Evolutionary conservation across 2,888 invertebrate species (phyloP), one percentile per base, ranked within the genome.

Genomic region (Luffia ferchaultella): DNA sequence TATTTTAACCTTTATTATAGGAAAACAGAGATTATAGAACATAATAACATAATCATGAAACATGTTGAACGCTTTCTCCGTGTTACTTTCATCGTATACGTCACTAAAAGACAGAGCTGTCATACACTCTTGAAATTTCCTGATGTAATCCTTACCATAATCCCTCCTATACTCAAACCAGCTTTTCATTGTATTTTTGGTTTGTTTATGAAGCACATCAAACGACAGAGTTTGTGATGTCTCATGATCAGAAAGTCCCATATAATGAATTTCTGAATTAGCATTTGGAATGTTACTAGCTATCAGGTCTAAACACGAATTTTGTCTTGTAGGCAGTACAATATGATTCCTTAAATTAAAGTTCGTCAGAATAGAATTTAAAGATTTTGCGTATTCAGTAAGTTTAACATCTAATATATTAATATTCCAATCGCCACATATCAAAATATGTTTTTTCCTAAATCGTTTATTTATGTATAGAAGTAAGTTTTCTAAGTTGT

Each of bases 401-500:
- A 7, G n/a, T n/a, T 7, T 20, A 20, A 12, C 16, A 15, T 46
- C 20, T 16, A 46, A 46, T 2, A 18, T 46, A 46, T 46, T 46
- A 20, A 46, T 46, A 20, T 46, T 46, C 12, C 18, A 46, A 20
- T 46, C 46, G n/a, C n/a, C n/a, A n/a, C n/a, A n/a, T n/a, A n/a
- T n/a, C n/a, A n/a, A n/a, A n/a, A n/a, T n/a, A n/a, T 46, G 19
- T 20, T 5, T 7, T 12, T 20, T 40, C 15, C 40, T 40, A 9
- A 9, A 9, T 7, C 40, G 40, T 9, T 15, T 40, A 9, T 9
- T 9, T 40, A 40, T 40, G 15, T 15, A 40, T 9, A 46, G 18
- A 2, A 46, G 5, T 20, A 20, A 20, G 5, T 46, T n/a, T n/a
- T n/a, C n/a, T n/a, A n/a, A n/a, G n/a, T n/a, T n/a, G n/a, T n/a